Conservation (phyloP, 2,113 vertebrate genomes). For the Psephotus haematonotus region DNA sequence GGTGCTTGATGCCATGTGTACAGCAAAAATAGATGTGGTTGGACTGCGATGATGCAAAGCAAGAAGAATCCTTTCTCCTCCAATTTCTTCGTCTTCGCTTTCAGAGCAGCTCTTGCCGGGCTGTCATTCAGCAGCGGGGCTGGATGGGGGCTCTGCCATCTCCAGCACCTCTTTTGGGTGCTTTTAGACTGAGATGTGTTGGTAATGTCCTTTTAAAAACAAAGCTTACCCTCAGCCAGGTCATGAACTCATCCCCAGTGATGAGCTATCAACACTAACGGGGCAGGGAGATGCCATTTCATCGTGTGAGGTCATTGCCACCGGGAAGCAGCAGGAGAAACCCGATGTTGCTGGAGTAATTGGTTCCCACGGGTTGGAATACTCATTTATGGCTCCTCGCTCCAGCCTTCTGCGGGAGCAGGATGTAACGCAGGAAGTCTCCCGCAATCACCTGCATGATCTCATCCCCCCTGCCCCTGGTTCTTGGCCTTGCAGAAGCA, state of each 20-base stretch:
- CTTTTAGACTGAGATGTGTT: background rate
- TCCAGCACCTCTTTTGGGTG: background rate
- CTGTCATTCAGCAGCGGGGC: background rate
- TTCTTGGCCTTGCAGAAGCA: background rate
- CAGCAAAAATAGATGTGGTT: conserved; percentile 63
- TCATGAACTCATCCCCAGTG: background rate
- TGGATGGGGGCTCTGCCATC: background rate
- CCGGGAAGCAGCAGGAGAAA: background rate
- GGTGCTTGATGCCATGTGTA: conserved; percentile 31
- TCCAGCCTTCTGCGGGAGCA: background rate
- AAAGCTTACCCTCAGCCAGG: background rate
- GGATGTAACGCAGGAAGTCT: background rate
- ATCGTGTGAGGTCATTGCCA: background rate
- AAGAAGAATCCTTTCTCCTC: conserved; percentile 62
- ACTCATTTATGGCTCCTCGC: background rate
- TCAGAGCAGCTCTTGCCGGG: background rate
- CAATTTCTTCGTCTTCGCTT: conserved; percentile 33
- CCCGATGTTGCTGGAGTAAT: background rate
- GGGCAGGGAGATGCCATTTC: background rate
- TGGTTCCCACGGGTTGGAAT: background rate
- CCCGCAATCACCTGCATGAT: background rate
- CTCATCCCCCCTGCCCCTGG: background rate
- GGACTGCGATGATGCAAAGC: conserved; percentile 58
- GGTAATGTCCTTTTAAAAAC: background rate
- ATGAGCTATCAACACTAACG: rapidly evolving